phyloP scores from a whole-genome alignment of 2,888 invertebrate genomes.

The Nymphalis polychloros region DNA sequence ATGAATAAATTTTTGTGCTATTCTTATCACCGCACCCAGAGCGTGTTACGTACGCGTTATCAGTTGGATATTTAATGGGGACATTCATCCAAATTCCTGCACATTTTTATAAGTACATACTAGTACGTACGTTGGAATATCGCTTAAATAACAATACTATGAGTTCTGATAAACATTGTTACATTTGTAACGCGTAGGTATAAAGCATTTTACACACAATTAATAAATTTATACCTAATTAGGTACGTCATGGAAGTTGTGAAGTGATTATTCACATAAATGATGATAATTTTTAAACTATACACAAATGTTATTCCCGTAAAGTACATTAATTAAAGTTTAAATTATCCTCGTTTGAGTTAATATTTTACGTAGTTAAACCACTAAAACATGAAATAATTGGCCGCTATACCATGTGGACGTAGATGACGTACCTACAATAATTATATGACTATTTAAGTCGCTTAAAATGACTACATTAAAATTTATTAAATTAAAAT shows the following conservation, averaged over 20 bases:
- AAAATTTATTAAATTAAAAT: too few relatives aligned
- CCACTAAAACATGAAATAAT: background rate
- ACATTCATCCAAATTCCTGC: conserved; percentile 23
- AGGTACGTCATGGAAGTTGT: background rate
- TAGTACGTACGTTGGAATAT: background rate
- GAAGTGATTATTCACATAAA: background rate
- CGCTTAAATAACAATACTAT: background rate
- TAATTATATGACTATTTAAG: too few relatives aligned
- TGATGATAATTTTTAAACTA: background rate
- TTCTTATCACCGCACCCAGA: conserved; percentile 33
- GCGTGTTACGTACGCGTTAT: conserved; percentile 30
- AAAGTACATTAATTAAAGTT: background rate
- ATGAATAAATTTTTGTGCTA: conserved; percentile 20
- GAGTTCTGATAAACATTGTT: conserved; percentile 7
- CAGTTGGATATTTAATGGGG: conserved; percentile 26
- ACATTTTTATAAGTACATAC: conserved; percentile 8
- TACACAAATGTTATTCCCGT: conserved; percentile 2
- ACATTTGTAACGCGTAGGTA: background rate
- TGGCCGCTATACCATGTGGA: background rate
- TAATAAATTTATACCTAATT: background rate
- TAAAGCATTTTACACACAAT: background rate
- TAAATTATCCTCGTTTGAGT: conserved; percentile 8
- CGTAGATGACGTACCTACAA: background rate
- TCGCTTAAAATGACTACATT: too few relatives aligned
- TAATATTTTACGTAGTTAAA: background rate